Evolutionary conservation across 2,797 vertebrate species (phyloP), one percentile per base, ranked within the genome.

Genomic region (Pseudochaenichthys georgianus): DNA sequence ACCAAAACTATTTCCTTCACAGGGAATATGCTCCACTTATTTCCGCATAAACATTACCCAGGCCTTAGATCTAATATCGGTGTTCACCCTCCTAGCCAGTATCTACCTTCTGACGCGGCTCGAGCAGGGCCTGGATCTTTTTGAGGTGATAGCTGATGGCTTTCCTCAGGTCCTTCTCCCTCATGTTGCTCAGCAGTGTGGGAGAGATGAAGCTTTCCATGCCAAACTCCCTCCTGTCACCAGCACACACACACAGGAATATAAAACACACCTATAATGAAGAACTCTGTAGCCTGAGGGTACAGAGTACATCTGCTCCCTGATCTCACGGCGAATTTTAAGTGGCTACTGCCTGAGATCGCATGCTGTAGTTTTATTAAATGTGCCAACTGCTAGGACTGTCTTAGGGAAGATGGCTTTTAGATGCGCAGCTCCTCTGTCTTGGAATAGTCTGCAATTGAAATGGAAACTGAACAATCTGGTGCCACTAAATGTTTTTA

Each of bases 131-230:
- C 90, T 99, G 98, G 88, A 99, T 99, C 93, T 97, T 95, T 94
- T 99, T 99, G 89, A 99, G 96, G 90, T 99, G 98, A 91, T 98
- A 97, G 85, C 95, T 96, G 80, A 99, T 96, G 87, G 98, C 98
- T 90, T 99, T 99, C 91, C 97, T 96, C 89, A 99, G 96, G 87
- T 99, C 98, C 86, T 99, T 99, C 59, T 97, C 97, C 87, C 95
- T 96, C 98, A 99, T 99, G 92, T 98, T 99, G 64, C 96, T 96
- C 66, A 99, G 95, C 85, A 99, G 91, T 7, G 98, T 99, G 77
- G 98, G 97, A 12, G 98, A 99, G 88, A 99, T 97, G 90, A 99
- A 99, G 88, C 98, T 99, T 65, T 99, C 97, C 8, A 99, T 96
- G 75, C 98, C 98, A 94, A 99, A 99, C 84, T 99, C 97, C 88